Percentiles rank a stretch among this genome's conserved stretches.
These are phyloP conservation scores for Pachyuromys duprasi DNA, from an alignment of 2,797 vertebrate species.

Conservation along the genomic window DNA sequence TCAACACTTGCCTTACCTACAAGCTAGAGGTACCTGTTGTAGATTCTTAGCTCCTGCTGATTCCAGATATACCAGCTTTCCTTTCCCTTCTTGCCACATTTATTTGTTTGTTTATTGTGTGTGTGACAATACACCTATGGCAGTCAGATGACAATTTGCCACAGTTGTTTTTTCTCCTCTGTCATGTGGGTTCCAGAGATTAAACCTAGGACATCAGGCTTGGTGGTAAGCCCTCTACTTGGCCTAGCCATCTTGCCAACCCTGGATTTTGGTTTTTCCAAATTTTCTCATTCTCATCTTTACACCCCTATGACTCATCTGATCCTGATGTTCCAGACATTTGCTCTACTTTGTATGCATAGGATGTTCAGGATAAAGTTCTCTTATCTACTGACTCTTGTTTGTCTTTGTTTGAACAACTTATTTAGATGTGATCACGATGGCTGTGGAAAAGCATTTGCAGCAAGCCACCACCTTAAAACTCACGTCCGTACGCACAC, in stretches of 20 bases:
- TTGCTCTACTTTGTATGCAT: not conserved
- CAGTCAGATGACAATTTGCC: not conserved
- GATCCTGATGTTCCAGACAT: not conserved
- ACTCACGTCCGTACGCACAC: slow-evolving; percentile 99
- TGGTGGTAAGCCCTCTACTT: not conserved
- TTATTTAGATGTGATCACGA: slow-evolving; percentile 95
- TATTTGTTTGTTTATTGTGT: not conserved
- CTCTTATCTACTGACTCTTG: slow-evolving; percentile 1
- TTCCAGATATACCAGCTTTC: not conserved
- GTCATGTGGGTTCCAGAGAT: not conserved
- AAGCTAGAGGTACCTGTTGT: not conserved
- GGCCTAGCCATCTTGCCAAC: not conserved
- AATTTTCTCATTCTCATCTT: not conserved
- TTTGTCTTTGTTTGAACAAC: slow-evolving; percentile 67
- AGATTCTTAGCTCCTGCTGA: not conserved
- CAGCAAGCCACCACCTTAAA: slow-evolving; percentile 99
- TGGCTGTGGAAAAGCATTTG: slow-evolving; percentile 99
- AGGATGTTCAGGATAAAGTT: not conserved
- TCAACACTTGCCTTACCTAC: not conserved
- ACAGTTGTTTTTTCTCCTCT: not conserved
- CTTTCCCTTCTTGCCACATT: not conserved
- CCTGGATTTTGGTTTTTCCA: not conserved
- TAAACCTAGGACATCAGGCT: not conserved
- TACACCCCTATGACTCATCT: not conserved
- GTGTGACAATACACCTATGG: not conserved